These are phyloP conservation scores for Morone chrysops DNA, from an alignment of 2,113 vertebrate species.

Conservation along the genomic window DNA sequence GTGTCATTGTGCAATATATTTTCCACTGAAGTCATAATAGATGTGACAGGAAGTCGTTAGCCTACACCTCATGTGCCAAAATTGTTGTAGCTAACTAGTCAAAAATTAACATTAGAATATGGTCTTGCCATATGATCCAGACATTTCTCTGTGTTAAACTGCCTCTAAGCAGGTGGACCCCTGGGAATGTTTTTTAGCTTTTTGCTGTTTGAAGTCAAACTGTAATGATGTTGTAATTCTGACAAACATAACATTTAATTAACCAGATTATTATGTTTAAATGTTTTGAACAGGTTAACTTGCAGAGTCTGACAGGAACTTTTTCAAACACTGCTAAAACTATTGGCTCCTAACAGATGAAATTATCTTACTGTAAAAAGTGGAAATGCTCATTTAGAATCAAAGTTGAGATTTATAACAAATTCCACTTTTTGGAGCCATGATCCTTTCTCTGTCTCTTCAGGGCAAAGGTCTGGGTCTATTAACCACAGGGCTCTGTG, in stretches of 20 bases:
- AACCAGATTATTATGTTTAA: background rate
- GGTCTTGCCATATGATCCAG: no score
- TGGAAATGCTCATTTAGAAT: background rate
- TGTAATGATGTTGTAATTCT: no score
- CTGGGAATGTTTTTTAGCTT: background rate
- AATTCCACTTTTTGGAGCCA: background rate
- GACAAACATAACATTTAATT: background rate
- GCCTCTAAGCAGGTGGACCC: no score
- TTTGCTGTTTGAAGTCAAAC: background rate
- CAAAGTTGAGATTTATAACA: background rate
- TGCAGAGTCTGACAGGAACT: background rate
- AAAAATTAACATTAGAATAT: background rate
- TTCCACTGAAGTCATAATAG: background rate
- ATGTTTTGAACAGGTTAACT: background rate
- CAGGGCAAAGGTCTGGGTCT: slow-evolving; percentile 35
- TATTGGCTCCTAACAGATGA: background rate
- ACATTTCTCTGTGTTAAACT: no score
- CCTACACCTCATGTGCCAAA: background rate
- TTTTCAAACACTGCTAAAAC: background rate
- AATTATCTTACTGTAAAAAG: no score
- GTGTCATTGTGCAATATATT: no score
- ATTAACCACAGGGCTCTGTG: slow-evolving; percentile 55
- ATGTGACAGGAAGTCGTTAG: background rate
- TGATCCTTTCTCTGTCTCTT: background rate
- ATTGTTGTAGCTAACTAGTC: background rate